These are phyloP conservation scores for Hypomesus transpacificus DNA, from an alignment of 2,113 vertebrate species.

Conservation along the genomic window DNA sequence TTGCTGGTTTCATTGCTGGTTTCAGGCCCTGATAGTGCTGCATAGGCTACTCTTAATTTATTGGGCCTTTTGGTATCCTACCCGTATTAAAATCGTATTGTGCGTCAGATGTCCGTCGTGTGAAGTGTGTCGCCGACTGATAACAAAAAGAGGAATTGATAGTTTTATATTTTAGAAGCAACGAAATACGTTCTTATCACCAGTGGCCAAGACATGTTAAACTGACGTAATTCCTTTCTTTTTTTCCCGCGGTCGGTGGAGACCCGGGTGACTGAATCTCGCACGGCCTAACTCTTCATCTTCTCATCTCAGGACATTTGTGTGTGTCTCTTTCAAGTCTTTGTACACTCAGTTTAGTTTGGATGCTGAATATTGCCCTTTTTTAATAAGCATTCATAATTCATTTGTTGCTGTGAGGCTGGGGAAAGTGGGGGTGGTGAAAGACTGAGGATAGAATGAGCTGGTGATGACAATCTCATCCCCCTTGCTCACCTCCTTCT, in stretches of 20 bases:
- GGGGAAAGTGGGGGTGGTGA: constrained; percentile 28
- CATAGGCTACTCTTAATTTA: too few relatives aligned
- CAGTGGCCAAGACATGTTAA: not conserved
- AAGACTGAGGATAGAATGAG: constrained; percentile 32
- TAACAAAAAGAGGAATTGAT: too few relatives aligned
- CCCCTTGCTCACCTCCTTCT: constrained; percentile 52
- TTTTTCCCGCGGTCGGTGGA: not conserved
- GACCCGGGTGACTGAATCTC: constrained; percentile 40
- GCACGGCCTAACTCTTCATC: constrained; percentile 45
- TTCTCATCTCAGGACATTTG: constrained; percentile 59
- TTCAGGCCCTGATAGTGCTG: too few relatives aligned
- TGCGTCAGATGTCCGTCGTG: too few relatives aligned
- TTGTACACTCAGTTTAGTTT: constrained; percentile 62
- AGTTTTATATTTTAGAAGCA: too few relatives aligned
- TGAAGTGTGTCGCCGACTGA: too few relatives aligned
- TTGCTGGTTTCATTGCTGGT: too few relatives aligned
- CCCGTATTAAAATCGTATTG: too few relatives aligned
- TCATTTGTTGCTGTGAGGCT: constrained; percentile 64
- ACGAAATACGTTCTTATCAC: too few relatives aligned
- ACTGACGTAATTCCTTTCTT: not conserved
- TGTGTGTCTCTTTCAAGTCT: constrained; percentile 62
- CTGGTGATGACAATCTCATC: constrained; percentile 49
- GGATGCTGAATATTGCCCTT: constrained; percentile 73
- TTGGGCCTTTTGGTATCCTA: too few relatives aligned
- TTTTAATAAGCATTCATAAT: constrained; percentile 78